Conservation (phyloP, 2,888 invertebrate genomes). For the Ceramica pisi region DNA sequence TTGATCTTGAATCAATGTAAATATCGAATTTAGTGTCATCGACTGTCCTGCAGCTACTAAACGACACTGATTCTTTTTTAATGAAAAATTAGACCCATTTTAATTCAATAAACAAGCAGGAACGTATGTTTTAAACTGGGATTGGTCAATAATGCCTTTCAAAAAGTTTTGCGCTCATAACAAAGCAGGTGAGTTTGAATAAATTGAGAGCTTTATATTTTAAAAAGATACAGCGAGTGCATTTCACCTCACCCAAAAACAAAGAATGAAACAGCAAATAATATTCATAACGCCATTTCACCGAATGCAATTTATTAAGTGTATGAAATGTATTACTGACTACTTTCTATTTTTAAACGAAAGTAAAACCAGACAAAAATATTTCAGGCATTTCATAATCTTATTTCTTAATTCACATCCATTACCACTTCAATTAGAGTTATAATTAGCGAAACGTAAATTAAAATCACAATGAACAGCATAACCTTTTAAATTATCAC, state of each 20-base stretch:
- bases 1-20: too few species aligned
- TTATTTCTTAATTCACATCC: conserved; percentile 45
- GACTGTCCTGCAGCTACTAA: too few species aligned
- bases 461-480: conserved; percentile 57
- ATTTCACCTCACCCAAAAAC: conserved; percentile 2
- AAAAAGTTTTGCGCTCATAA: not conserved
- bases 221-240: not conserved
- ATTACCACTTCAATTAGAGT: conserved; percentile 49
- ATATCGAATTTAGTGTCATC: too few species aligned
- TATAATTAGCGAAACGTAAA: conserved; percentile 51
- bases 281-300: conserved; percentile 52
- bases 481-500: conserved; percentile 41
- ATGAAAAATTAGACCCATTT: too few species aligned
- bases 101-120: too few species aligned
- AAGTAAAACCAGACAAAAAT: conserved; percentile 55
- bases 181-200: not conserved
- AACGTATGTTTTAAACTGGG: not conserved
- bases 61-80: too few species aligned
- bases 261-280: conserved; percentile 23
- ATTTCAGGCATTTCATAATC: conserved; percentile 26
- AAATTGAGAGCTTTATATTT: not conserved
- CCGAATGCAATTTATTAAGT: conserved; percentile 51
- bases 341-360: conserved; percentile 69
- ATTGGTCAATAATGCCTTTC: not conserved
- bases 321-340: conserved; percentile 49